Evolutionary conservation across 2,797 vertebrate genomes (phyloP), one percentile per base, ranked within the genome.

Genomic region (Champsocephalus esox): DNA sequence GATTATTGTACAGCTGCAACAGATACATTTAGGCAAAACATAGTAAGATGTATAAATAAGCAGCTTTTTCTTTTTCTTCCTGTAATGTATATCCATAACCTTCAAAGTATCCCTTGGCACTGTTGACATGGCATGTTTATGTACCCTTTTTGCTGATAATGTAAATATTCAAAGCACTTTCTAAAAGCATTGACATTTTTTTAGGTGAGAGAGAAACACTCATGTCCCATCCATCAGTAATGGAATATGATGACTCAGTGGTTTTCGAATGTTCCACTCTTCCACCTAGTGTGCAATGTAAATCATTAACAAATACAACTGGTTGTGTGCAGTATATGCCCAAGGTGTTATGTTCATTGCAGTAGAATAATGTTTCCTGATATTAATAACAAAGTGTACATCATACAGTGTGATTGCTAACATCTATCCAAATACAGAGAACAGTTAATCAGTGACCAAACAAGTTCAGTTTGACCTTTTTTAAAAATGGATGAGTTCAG

Each of bases 221-320:
- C 6, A 49, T 38, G 66, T 67, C 48, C 49, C 62, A 49, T 77
- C 41, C 48, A 32, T 51, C 34, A 28, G n/a, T 34, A 38, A 10
- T 41, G 12, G 52, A 69, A 38, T 9, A 38, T 48, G 79, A 72
- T 54, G 52, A 73, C 44, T 70, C 71, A 80, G 60, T 91, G 78
- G 87, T 77, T 77, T 54, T 80, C 63, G 1, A 55, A 60, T 64
- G 84, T 87, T 89, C 78, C 65, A 3, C 78, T 82, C 45, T 56
- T 8, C 10, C 24, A 63, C 34, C 21, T 67, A 58, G 65, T 65
- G 51, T 77, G 12, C 71, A 73, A 48, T 79, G 72, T 87, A 55
- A 82, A 84, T 89, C 62, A 87, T 85, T 89, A 55, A 88, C 75
- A 73, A 61, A 51, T 51, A 11, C 13, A 65, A 11, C n/a, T 63